A percentile compares a stretch with the other conserved stretches of the same genome.
These are phyloP conservation scores for Thamnaconus septentrionalis DNA, from an alignment of 2,113 vertebrate genomes.

Conservation along the genomic window DNA sequence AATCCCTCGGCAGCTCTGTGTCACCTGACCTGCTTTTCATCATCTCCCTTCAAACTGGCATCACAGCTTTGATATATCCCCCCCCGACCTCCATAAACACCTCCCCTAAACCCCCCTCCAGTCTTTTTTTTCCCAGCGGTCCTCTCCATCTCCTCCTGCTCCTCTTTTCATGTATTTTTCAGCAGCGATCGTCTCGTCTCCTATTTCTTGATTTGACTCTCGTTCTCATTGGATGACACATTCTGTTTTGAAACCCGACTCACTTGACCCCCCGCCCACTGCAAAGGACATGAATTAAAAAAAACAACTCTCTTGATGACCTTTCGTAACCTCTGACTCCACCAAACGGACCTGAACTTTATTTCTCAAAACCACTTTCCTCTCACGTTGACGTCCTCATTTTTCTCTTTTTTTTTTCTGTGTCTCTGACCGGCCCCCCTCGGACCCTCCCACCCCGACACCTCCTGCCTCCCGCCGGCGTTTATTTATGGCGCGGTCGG, in stretches of 20 bases:
- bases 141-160: slow-evolving; percentile 4
- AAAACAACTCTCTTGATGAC: not conserved
- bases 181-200: not conserved
- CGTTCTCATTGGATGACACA: not conserved
- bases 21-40: no score
- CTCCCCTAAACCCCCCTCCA: no score
- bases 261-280: not conserved
- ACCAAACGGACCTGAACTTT: not conserved
- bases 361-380: not conserved
- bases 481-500: slow-evolving; percentile 67
- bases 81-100: no score
- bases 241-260: not conserved
- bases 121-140: slow-evolving; percentile 13
- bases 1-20: no score
- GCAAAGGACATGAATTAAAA: not conserved
- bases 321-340: no score
- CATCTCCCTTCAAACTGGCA: no score
- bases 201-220: not conserved
- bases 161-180: not conserved
- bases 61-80: no score
- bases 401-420: not conserved
- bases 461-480: slow-evolving; percentile 23
- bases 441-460: not conserved
- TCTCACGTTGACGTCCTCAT: not conserved
- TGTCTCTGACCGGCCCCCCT: slow-evolving; percentile 11